These are phyloP conservation scores for Cyanoramphus novaezelandiae DNA, from an alignment of 2,113 vertebrate species.

Conservation along the genomic window DNA sequence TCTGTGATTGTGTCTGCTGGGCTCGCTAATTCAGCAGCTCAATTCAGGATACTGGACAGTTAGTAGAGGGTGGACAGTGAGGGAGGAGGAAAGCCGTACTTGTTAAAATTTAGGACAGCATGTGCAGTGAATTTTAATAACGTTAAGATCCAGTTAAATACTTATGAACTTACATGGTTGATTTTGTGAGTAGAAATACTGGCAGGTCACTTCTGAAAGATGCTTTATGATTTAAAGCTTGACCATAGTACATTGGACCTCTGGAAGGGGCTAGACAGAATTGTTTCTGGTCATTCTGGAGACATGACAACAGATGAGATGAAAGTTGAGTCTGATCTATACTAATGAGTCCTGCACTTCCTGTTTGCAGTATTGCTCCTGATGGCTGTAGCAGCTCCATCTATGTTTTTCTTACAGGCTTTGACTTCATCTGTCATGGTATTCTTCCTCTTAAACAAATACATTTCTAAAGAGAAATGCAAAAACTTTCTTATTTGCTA, in stretches of 20 bases:
- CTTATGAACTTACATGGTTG: neutral
- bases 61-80: neutral
- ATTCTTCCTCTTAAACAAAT: constrained; percentile 19
- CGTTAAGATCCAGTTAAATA: constrained; percentile 48
- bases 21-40: constrained; percentile 31
- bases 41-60: neutral
- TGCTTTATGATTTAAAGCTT: constrained; percentile 9
- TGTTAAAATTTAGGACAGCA: neutral
- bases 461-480: constrained; percentile 14
- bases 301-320: neutral
- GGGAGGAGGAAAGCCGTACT: neutral
- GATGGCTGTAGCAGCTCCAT: neutral
- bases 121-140: constrained; percentile 35
- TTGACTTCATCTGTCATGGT: neutral
- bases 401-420: neutral
- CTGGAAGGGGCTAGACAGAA: neutral
- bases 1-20: constrained; percentile 45
- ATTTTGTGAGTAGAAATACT: neutral
- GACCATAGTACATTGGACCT: neutral
- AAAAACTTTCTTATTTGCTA: neutral
- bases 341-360: constrained; percentile 28
- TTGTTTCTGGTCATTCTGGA: constrained; percentile 1
- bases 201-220: neutral
- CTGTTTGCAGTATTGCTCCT: constrained; percentile 5
- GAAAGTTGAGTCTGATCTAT: neutral